Evolutionary conservation across 2,888 invertebrate genomes (phyloP).

Genomic region (Sympetrum striolatum): DNA sequence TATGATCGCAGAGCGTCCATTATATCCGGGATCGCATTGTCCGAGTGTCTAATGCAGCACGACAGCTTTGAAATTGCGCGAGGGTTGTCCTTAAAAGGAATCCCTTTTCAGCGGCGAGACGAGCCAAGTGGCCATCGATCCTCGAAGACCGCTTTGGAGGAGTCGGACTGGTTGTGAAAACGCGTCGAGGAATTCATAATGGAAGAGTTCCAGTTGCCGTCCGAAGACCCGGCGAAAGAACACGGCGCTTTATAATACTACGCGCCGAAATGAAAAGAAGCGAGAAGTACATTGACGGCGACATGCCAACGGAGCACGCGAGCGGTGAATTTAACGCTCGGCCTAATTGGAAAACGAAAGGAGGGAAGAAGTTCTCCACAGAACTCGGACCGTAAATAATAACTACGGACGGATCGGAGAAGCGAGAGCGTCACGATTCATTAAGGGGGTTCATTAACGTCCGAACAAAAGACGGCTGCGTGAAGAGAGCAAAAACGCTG

Average conservation of each 20-base stretch:
- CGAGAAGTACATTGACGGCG: background rate
- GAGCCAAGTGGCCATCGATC: background rate
- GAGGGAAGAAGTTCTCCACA: too few species aligned
- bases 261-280: background rate
- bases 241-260: background rate
- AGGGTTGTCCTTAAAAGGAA: background rate
- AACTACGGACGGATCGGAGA: too few species aligned
- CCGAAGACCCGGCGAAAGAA: background rate
- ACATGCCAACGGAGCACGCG: background rate
- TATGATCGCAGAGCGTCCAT: background rate
- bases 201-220: background rate
- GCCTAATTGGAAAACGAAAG: too few species aligned
- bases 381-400: too few species aligned
- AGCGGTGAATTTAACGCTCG: too few species aligned
- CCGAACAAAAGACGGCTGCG: too few species aligned
- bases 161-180: conserved; percentile 4
- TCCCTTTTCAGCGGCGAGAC: background rate
- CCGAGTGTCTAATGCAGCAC: background rate
- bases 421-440: too few species aligned
- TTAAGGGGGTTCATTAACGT: too few species aligned
- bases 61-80: background rate
- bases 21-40: background rate
- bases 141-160: background rate
- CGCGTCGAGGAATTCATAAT: background rate
- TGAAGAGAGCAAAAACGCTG: too few species aligned